Percentiles rank a stretch among this genome's conserved stretches.
Evolutionary conservation across 2,113 vertebrate species (phyloP).

Genomic region (Lepisosteus oculatus): DNA sequence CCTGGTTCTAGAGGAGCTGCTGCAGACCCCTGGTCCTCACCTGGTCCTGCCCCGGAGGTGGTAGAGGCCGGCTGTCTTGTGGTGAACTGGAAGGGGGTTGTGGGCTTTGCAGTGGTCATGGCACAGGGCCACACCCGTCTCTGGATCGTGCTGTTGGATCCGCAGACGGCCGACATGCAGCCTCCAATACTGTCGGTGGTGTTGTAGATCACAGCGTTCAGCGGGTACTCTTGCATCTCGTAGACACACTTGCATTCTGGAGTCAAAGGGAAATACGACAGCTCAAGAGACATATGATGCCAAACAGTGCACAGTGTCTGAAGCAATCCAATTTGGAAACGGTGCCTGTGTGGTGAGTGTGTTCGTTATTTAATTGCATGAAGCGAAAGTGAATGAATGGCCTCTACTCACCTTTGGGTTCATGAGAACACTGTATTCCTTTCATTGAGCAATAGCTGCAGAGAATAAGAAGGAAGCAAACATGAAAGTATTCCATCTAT

Average conservation of each 20-base stretch:
- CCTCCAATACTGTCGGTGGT: slow-evolving; percentile 67
- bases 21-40: slow-evolving; percentile 25
- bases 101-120: slow-evolving; percentile 5
- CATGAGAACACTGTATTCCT: background rate
- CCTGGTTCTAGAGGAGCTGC: too few species aligned
- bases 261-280: background rate
- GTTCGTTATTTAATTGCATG: too few species aligned
- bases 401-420: background rate
- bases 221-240: slow-evolving; percentile 49
- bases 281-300: background rate
- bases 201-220: slow-evolving; percentile 61
- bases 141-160: slow-evolving; percentile 52
- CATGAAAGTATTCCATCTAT: too few species aligned
- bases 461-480: background rate
- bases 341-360: too few species aligned
- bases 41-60: slow-evolving; percentile 31
- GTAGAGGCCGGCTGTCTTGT: slow-evolving; percentile 23
- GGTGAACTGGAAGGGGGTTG: background rate
- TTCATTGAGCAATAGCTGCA: background rate
- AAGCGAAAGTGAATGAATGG: background rate
- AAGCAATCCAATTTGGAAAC: too few species aligned
- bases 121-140: slow-evolving; percentile 42
- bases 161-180: slow-evolving; percentile 61
- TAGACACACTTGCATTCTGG: slow-evolving; percentile 66
- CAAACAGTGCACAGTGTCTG: background rate